Conservation (phyloP, 2,797 vertebrate species). For the Aulostomus chinensis region DNA sequence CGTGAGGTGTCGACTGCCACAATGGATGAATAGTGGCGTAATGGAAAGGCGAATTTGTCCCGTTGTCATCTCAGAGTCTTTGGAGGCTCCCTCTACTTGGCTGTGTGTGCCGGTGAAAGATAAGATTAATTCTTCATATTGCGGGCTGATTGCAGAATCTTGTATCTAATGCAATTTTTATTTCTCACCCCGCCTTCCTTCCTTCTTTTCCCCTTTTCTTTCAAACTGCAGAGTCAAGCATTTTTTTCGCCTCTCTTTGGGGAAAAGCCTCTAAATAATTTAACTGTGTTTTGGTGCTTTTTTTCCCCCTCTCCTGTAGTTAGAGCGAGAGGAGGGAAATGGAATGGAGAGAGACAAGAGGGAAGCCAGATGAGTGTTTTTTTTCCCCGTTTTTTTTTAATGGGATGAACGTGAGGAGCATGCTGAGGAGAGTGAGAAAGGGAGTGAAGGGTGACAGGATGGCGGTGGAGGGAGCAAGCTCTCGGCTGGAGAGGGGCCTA, state of each 20-base stretch:
- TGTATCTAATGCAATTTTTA: slow-evolving; percentile 81
- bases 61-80: slow-evolving; percentile 55
- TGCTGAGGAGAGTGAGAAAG: slow-evolving; percentile 37
- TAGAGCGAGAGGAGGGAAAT: slow-evolving; percentile 41
- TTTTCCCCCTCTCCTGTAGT: slow-evolving; percentile 39
- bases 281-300: slow-evolving; percentile 75
- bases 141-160: slow-evolving; percentile 74
- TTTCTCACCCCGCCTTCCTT: slow-evolving; percentile 25
- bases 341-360: slow-evolving; percentile 45
- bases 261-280: slow-evolving; percentile 76
- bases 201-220: slow-evolving; percentile 34
- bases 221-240: slow-evolving; percentile 79
- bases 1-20: slow-evolving; percentile 57
- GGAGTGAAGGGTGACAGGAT: slow-evolving; percentile 22
- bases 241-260: slow-evolving; percentile 55
- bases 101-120: slow-evolving; percentile 51
- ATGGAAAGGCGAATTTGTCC: slow-evolving; percentile 53
- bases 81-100: slow-evolving; percentile 48
- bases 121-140: slow-evolving; percentile 78
- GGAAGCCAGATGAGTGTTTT: slow-evolving; percentile 43
- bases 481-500: slow-evolving; percentile 57
- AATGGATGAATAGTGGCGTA: slow-evolving; percentile 59
- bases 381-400: slow-evolving; percentile 37
- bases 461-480: background rate
- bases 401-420: slow-evolving; percentile 59